Base-by-base conservation (phyloP, 2,888 invertebrate species). In the Stenodema calcarata region DNA sequence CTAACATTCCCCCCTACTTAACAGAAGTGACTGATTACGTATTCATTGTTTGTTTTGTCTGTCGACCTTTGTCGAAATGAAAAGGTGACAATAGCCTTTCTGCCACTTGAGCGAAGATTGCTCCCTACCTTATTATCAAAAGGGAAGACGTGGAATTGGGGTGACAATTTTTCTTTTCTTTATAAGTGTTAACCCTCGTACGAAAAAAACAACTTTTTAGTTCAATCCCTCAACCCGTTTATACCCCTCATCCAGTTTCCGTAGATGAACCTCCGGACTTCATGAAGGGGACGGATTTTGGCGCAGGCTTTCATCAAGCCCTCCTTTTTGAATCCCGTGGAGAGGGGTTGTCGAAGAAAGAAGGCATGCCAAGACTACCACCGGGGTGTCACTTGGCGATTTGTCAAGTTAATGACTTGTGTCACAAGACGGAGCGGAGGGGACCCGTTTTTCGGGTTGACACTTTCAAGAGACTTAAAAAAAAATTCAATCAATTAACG, bases 11-110 rank as follows among this genome's bases (percentile, higher is more conserved):
- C 82, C 62, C 28, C 82, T 69, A 82, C 41, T 82, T 82, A 69
- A 82, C 35, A 47, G 62, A 41, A 69, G 82, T 82, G 82, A 82
- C 82, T 82, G 82, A 82, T 82, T 82, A 69, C 82, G 27, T 82
- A 82, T 82, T 82, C 82, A 82, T 82, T 82, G 82, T 82, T 82
- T 82, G 82, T 82, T 82, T 82, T 82, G 82, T 82, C 69, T 16
- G n/a, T 4, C n/a, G 18, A 14, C n/a, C 41, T 54, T 80, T 69
- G 35, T 82, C 69, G 18, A 18, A 27, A 27, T 23, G 47, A 80
- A 42, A 78, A 80, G 54, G 47, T 80, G 80, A 80, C 80, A 80
- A 80, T 80, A 50, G 54, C 27, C 44, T 18, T 44, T 42, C 75
- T 44, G 44, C 44, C 80, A 80, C 80, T 80, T 50, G 80, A 50